phyloP scores from a whole-genome alignment of 2,797 vertebrate species.

The Loriculus beryllinus region DNA sequence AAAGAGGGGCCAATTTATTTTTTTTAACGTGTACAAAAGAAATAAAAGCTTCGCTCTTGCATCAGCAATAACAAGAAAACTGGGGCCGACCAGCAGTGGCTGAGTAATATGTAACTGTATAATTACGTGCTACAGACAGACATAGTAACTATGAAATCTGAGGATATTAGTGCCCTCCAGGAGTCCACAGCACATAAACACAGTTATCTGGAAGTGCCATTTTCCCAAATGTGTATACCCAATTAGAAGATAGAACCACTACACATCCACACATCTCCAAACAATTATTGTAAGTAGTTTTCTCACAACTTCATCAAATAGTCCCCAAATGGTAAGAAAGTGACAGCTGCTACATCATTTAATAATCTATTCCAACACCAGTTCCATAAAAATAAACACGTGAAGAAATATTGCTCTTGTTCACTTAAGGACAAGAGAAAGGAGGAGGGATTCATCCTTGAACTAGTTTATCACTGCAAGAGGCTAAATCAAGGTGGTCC shows the following conservation, averaged over 20 bases:
- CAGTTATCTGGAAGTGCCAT: neutral
- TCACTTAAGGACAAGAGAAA: neutral
- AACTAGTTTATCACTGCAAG: neutral
- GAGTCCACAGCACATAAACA: neutral
- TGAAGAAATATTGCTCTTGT: neutral
- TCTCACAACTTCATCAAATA: neutral
- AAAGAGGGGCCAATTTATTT: neutral
- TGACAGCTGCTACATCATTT: neutral
- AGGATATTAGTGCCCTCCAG: neutral
- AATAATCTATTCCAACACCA: neutral
- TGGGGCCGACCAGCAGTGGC: neutral
- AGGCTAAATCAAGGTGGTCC: neutral
- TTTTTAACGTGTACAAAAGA: neutral
- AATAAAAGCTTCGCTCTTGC: neutral
- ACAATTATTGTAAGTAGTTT: neutral
- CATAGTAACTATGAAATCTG: neutral
- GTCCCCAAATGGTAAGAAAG: neutral
- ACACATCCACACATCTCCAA: neutral
- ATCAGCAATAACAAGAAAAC: neutral
- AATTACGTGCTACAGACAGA: conserved; percentile 23
- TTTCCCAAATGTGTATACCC: neutral
- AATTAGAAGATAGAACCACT: neutral
- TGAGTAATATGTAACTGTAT: neutral
- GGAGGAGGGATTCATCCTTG: neutral
- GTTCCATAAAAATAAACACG: neutral